Percentiles rank a stretch among this genome's conserved stretches.
Evolutionary conservation across 2,888 invertebrate genomes (phyloP).

Genomic region (Meta bourneti): DNA sequence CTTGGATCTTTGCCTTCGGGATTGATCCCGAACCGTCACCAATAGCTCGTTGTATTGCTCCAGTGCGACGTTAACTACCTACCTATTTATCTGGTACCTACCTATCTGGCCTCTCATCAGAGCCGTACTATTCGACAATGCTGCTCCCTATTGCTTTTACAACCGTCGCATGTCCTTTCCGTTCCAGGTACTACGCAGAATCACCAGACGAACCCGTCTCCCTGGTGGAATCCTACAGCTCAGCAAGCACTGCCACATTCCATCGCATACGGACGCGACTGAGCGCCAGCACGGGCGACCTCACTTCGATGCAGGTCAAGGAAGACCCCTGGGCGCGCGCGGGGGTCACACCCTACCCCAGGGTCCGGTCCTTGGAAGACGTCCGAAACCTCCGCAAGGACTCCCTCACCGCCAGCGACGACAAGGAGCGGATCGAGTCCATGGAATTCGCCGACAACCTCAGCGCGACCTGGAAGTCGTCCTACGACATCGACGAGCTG

Average conservation of each 20-base stretch:
- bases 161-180: neutral
- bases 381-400: conserved; percentile 21
- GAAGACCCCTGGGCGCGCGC: conserved; percentile 43
- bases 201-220: conserved; percentile 60
- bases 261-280: conserved; percentile 21
- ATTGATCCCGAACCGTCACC: too few relatives aligned
- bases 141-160: neutral
- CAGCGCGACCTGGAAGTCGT: conserved; percentile 58
- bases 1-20: too few relatives aligned
- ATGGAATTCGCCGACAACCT: conserved; percentile 42
- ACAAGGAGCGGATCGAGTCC: conserved; percentile 34
- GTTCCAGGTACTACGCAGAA: conserved; percentile 40
- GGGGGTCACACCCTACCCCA: conserved; percentile 34
- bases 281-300: conserved; percentile 65
- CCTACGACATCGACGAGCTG: conserved; percentile 78
- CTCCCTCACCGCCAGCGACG: conserved; percentile 14
- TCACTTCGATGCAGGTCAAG: conserved; percentile 17
- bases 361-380: conserved; percentile 66
- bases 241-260: conserved; percentile 16
- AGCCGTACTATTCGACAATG: neutral
- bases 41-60: too few relatives aligned
- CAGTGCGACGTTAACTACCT: too few relatives aligned
- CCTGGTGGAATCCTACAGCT: conserved; percentile 56
- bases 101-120: too few relatives aligned
- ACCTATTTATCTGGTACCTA: too few relatives aligned